These are phyloP conservation scores for Meloidogyne hapla DNA, from an alignment of 1,140 invertebrate genomes.

Conservation along the genomic window DNA sequence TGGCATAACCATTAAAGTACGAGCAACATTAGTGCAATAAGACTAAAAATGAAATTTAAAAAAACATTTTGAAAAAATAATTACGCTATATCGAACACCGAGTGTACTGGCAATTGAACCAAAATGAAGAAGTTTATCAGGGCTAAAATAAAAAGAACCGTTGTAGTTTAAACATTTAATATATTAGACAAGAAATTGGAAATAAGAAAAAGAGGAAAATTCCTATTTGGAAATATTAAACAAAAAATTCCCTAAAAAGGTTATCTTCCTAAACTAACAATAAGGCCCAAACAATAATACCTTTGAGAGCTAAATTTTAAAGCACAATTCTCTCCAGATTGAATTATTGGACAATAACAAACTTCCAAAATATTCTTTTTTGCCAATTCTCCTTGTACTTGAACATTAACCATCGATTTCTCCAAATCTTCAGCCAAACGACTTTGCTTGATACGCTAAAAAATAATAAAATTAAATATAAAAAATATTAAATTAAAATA, in stretches of 20 bases:
- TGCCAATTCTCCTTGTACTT: slow-evolving; percentile 83
- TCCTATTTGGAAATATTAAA: no score
- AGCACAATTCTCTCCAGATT: slow-evolving; percentile 93
- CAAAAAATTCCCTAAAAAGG: slow-evolving; percentile 63
- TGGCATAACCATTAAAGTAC: slow-evolving; percentile 95
- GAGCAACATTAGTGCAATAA: slow-evolving; percentile 96
- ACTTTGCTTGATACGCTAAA: slow-evolving; percentile 82
- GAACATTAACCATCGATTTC: slow-evolving; percentile 76
- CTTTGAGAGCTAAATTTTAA: slow-evolving; percentile 86
- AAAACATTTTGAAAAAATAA: slow-evolving; percentile 27
- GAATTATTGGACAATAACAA: slow-evolving; percentile 97
- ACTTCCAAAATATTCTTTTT: slow-evolving; percentile 85
- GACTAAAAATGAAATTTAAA: slow-evolving; percentile 66
- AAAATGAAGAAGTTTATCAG: slow-evolving; percentile 91
- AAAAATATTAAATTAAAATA: slow-evolving; percentile 28
- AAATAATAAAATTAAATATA: slow-evolving; percentile 49
- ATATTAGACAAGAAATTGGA: slow-evolving; percentile 26
- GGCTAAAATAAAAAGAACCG: slow-evolving; percentile 68
- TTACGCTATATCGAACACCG: slow-evolving; percentile 82
- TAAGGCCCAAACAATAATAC: no score
- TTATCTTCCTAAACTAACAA: no score
- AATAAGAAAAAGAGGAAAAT: slow-evolving; percentile 48
- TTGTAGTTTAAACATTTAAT: no score
- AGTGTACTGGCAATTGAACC: slow-evolving; percentile 91
- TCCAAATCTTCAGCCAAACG: slow-evolving; percentile 93